Evolutionary conservation across 2,888 invertebrate genomes (phyloP).

Genomic region (Drosophila histrio): DNA sequence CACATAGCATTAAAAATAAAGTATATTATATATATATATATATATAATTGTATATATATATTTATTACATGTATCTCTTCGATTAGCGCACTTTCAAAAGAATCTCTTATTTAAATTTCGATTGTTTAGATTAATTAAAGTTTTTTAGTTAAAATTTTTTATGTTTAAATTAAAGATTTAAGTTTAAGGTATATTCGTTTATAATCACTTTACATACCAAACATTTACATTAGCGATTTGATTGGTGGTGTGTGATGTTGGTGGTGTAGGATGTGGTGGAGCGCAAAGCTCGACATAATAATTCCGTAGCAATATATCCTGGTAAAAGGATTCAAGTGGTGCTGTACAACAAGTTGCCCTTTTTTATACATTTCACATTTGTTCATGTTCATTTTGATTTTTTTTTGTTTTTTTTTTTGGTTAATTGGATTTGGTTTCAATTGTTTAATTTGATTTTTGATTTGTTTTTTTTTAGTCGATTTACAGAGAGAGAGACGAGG

Average conservation of each 20-base stretch:
- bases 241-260: conserved; percentile 81
- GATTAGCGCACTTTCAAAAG: conserved; percentile 47
- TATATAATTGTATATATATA: conserved; percentile 16
- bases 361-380: conserved; percentile 64
- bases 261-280: conserved; percentile 80
- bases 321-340: conserved; percentile 81
- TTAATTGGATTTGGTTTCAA: conserved; percentile 51
- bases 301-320: conserved; percentile 81
- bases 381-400: conserved; percentile 31
- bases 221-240: conserved; percentile 80
- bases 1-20: conserved; percentile 62
- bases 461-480: conserved; percentile 38
- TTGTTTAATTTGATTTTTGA: conserved; percentile 38
- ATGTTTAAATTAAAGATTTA: conserved; percentile 31
- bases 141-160: conserved; percentile 32
- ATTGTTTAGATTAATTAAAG: conserved; percentile 24
- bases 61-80: no score
- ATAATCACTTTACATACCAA: conserved; percentile 79
- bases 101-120: conserved; percentile 22
- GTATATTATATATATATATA: conserved; percentile 10
- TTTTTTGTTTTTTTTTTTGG: conserved; percentile 19
- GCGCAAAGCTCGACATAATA: conserved; percentile 81
- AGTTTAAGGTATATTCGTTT: conserved; percentile 32
- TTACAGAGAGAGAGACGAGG: conserved; percentile 48
- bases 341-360: conserved; percentile 81